phyloP scores from a whole-genome alignment of 2,797 vertebrate genomes.

The Acomys russatus region DNA sequence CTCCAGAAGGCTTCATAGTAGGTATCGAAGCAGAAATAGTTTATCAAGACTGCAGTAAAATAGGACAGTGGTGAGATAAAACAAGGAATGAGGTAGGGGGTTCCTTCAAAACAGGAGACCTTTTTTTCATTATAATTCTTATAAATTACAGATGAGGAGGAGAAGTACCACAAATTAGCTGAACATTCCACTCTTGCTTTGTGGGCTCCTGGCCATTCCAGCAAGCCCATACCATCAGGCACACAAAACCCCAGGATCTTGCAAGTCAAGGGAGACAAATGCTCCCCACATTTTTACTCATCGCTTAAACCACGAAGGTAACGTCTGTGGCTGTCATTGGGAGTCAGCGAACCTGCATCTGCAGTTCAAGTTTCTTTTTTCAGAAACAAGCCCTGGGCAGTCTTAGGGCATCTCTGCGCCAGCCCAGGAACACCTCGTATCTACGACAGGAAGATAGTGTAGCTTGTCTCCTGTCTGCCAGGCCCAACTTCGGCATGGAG shows the following conservation, averaged over 20 bases:
- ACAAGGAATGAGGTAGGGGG: not conserved
- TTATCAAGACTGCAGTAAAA: not conserved
- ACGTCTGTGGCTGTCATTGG: not conserved
- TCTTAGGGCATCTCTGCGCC: not conserved
- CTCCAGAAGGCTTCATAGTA: not conserved
- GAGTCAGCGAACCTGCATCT: not conserved
- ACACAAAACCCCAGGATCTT: not conserved
- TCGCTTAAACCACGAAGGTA: not conserved
- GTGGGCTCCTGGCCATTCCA: not conserved
- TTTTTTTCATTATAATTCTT: not conserved
- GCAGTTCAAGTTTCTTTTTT: not conserved
- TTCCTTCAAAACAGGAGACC: constrained; percentile 22
- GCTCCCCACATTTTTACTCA: not conserved
- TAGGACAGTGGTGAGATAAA: not conserved
- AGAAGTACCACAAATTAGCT: not conserved
- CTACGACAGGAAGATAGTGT: not conserved
- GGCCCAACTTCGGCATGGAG: not conserved
- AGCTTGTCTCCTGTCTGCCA: not conserved
- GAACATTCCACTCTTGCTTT: not conserved
- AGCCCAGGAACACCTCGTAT: not conserved
- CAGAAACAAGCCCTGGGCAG: not conserved
- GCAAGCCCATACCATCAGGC: not conserved
- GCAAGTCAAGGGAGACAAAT: not conserved
- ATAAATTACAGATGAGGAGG: not conserved
- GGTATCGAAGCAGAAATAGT: not conserved